Conservation (phyloP, 2,888 invertebrate species). For the Lycocerus yunnanus region DNA sequence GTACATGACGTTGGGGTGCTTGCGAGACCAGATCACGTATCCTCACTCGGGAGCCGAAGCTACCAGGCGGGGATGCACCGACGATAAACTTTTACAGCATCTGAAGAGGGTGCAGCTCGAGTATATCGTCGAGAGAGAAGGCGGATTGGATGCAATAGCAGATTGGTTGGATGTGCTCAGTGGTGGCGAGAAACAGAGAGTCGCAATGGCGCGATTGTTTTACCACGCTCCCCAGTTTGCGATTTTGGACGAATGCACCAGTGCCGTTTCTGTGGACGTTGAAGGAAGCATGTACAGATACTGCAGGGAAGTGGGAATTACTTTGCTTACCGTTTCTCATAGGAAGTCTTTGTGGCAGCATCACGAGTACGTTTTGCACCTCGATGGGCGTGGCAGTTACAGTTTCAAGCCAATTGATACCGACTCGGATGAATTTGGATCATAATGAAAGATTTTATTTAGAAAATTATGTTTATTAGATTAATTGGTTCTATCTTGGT, state of each 20-base stretch:
- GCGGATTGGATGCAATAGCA: slow-evolving; percentile 88
- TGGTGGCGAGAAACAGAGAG: slow-evolving; percentile 97
- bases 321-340: slow-evolving; percentile 96
- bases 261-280: slow-evolving; percentile 97
- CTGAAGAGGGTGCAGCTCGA: slow-evolving; percentile 83
- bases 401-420: slow-evolving; percentile 85
- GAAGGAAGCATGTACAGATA: slow-evolving; percentile 97
- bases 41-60: slow-evolving; percentile 91
- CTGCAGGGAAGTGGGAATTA: slow-evolving; percentile 86
- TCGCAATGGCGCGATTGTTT: slow-evolving; percentile 97
- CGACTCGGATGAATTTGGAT: slow-evolving; percentile 90
- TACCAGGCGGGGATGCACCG: slow-evolving; percentile 74
- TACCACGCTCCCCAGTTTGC: slow-evolving; percentile 99
- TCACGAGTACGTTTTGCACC: slow-evolving; percentile 93
- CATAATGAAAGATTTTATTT: slow-evolving; percentile 62
- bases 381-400: slow-evolving; percentile 93
- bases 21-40: slow-evolving; percentile 90
- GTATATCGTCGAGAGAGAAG: slow-evolving; percentile 83
- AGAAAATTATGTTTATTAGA: background rate
- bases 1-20: slow-evolving; percentile 95
- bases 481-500: background rate
- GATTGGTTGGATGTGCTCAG: slow-evolving; percentile 99
- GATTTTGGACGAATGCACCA: slow-evolving; percentile 98
- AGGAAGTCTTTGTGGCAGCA: slow-evolving; percentile 96
- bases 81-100: slow-evolving; percentile 76